Evolutionary conservation across 37 sponge, comb jelly and placozoan species (phyloP), one percentile per base, ranked within the genome.

Genomic region (Theonella swinhoei): DNA sequence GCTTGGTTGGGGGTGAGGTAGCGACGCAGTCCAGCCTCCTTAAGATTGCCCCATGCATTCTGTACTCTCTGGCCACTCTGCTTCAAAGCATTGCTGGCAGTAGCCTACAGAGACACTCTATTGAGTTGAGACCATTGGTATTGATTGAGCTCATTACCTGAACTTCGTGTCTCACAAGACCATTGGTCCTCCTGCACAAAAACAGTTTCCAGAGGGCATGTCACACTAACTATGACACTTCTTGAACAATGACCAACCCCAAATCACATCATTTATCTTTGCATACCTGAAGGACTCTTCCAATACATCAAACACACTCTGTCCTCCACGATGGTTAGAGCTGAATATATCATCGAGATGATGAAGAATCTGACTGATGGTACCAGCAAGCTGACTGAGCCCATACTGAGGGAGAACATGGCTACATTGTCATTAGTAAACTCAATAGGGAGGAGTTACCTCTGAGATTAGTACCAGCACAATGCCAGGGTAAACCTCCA

Each of bases 401-500:
- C 54, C 54, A 47, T 47, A 47, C 54, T 47, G 54, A 17, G 11
- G 14, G 54, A 23, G 64, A 9, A n/a, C 2, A 33, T 29, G 39
- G 24, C 79, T 78, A 14, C 11, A 68, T 22, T 31, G 29, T n/a
- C n/a, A 9, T 68, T 11, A 20, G 24, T 31, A n/a, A n/a, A 68
- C 11, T 68, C 14, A 68, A 68, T 68, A 22, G 54, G 54, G 7
- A 14, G 14, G 54, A 17, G 14, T 47, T 47, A 82, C 63, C 74
- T 91, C 91, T 0, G 82, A 72, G 24, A 91, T 68, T 64, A 91
- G 20, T 33, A 91, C 83, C 24, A 91, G 77, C 36, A 86, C 72
- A 0, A 91, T 91, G 64, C 77, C 83, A 39, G 82, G 91, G 30
- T 82, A 82, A 0, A 91, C 78, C 66, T 91, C 83, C 64, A 91